Evolutionary conservation across 2,113 vertebrate species (phyloP).

Genomic region (Mus pahari): DNA sequence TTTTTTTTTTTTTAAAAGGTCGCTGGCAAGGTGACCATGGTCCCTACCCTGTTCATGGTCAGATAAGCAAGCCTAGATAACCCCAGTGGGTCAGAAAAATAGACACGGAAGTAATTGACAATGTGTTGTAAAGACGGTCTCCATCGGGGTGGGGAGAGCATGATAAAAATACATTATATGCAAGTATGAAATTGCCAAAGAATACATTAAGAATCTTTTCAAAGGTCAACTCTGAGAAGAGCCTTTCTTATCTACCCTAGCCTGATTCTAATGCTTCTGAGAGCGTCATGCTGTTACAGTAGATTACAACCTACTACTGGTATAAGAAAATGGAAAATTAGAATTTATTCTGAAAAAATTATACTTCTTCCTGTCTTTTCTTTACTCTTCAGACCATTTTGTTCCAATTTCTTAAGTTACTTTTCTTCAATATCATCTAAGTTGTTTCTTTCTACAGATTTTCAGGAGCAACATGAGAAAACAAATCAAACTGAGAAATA

Average conservation of each 20-base stretch:
- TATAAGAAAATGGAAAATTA: conserved; percentile 24
- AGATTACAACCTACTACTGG: not conserved
- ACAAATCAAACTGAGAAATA: conserved; percentile 26
- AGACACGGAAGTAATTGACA: not conserved
- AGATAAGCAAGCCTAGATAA: not conserved
- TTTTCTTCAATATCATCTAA: conserved; percentile 22
- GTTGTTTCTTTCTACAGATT: conserved; percentile 14
- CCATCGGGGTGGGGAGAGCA: not conserved
- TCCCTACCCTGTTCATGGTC: not conserved
- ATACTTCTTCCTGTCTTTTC: conserved; percentile 28
- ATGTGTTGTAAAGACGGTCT: not conserved
- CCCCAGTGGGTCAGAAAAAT: not conserved
- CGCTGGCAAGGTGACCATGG: not conserved
- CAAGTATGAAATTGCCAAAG: not conserved
- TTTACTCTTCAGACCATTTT: not conserved
- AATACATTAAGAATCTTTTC: not conserved
- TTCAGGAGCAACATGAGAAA: conserved; percentile 45
- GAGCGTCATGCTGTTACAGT: not conserved
- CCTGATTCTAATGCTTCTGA: not conserved
- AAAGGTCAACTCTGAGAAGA: not conserved
- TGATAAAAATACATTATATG: not conserved
- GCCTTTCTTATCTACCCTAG: not conserved
- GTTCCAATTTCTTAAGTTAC: conserved; percentile 5
- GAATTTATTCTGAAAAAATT: not conserved
- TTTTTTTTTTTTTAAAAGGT: not conserved